Base-by-base conservation (phyloP, 2,113 vertebrate species). In the Crotophaga sulcirostris region DNA sequence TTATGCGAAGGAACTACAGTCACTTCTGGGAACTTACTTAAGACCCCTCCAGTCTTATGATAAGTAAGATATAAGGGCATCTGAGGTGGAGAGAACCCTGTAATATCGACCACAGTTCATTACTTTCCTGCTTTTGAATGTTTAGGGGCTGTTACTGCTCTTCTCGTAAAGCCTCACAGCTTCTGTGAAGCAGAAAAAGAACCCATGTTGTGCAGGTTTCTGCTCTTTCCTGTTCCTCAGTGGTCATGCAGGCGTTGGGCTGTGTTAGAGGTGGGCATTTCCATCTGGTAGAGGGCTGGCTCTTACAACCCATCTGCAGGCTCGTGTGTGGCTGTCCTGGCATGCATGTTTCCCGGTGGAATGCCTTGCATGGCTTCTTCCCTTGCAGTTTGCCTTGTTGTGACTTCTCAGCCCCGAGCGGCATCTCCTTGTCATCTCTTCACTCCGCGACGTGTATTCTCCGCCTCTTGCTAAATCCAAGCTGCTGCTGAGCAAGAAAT, bases 1-100 rank as follows among this genome's bases (percentile, higher is more conserved):
- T 92, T 99, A 99, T 97, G 98, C 99, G 52, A 99, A 99, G 97
- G 99, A 99, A 93, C 97, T 99, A 33, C 99, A 99, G 91, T 98
- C 98, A 5, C 98, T 99, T 89, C 96, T 99, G 94, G 97, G 97
- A 91, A 99, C 98, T 96, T 99, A 99, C 97, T 98, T 99, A 86
- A 98, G 99, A 96, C 98, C 99, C 31, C 98, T 99, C 80, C 99
- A 99, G 97, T 97, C 98, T 95, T 98, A 98, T 36, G 99, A 99
- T 97, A 99, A 99, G 99, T 99, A 99, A 99, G 99, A 96, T 88
- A 94, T n/a, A 90, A 96, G 45, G 73, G 58, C 64, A 89, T 90
- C 83, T 69, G 79, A 81, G 68, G 26, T 60, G 76, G 80, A 94
- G 36, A 80, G 29, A 66, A 74, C 66, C 66, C 72, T 62, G 42